Percentiles rank a stretch among this genome's conserved stretches.
Conservation (phyloP, 2,888 invertebrate genomes). For the Allolobophora icterica region DNA sequence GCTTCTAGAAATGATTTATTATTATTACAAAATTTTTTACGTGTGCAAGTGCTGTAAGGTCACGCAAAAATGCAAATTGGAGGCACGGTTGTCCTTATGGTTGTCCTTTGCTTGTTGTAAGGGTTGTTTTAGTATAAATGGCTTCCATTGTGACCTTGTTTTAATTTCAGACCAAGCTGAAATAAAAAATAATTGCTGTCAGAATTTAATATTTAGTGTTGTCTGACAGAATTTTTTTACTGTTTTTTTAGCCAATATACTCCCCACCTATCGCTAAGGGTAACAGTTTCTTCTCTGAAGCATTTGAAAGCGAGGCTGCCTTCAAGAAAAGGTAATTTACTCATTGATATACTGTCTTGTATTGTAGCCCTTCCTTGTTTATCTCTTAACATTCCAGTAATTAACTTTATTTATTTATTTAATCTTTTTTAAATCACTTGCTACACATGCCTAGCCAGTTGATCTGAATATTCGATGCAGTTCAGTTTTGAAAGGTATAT, state of each 20-base stretch:
- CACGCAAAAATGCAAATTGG: no score
- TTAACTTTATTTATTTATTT: neutral
- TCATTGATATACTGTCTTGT: neutral
- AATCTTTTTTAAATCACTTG: neutral
- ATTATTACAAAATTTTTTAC: no score
- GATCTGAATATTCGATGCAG: neutral
- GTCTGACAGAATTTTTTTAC: neutral
- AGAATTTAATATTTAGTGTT: neutral
- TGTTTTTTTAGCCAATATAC: constrained; percentile 36
- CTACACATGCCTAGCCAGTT: neutral
- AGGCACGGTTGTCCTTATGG: no score
- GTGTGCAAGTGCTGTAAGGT: no score
- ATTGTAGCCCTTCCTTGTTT: neutral
- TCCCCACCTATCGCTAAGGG: constrained; percentile 31
- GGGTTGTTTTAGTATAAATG: neutral
- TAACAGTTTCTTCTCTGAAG: constrained; percentile 35
- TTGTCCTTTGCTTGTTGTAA: neutral
- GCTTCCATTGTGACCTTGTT: neutral
- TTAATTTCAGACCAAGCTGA: neutral
- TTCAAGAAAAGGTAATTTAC: constrained; percentile 38
- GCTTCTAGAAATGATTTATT: no score
- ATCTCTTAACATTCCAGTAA: neutral
- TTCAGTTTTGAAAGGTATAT: neutral
- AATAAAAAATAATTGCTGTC: neutral
- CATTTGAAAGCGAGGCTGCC: constrained; percentile 34